Conservation (phyloP, 2,888 invertebrate species). For the Cerastis rubricosa region DNA sequence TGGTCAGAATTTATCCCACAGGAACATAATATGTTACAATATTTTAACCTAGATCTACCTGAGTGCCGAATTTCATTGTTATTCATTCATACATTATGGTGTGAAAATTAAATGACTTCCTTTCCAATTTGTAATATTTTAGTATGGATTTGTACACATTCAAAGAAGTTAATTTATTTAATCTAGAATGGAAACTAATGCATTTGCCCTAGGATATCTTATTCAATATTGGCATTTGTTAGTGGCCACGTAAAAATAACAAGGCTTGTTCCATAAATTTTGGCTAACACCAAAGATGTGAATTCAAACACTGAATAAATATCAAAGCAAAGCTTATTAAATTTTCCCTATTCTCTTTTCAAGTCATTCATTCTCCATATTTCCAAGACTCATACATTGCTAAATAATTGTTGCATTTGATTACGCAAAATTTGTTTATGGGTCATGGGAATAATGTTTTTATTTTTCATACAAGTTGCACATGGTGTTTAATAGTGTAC, state of each 20-base stretch:
- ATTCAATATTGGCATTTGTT: too few species aligned
- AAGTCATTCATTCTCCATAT: not conserved
- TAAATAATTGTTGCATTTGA: not conserved
- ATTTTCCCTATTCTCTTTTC: too few species aligned
- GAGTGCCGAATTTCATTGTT: not conserved
- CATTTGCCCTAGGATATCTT: too few species aligned
- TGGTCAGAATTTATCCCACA: not conserved
- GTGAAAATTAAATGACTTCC: too few species aligned
- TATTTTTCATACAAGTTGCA: not conserved
- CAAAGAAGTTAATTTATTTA: too few species aligned
- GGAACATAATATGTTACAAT: not conserved
- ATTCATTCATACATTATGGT: not conserved
- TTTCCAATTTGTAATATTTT: too few species aligned
- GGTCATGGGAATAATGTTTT: not conserved
- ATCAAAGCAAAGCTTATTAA: not conserved
- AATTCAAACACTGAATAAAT: too few species aligned
- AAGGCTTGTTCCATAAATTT: too few species aligned
- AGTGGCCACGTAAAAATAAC: too few species aligned
- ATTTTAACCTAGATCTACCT: not conserved
- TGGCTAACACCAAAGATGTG: too few species aligned
- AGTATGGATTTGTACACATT: too few species aligned
- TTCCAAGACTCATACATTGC: not conserved
- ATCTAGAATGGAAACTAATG: too few species aligned
- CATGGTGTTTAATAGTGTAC: not conserved
- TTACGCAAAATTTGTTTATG: conserved; percentile 20